Evolutionary conservation across 2,113 vertebrate species (phyloP).

Genomic region (Petroica traversi): DNA sequence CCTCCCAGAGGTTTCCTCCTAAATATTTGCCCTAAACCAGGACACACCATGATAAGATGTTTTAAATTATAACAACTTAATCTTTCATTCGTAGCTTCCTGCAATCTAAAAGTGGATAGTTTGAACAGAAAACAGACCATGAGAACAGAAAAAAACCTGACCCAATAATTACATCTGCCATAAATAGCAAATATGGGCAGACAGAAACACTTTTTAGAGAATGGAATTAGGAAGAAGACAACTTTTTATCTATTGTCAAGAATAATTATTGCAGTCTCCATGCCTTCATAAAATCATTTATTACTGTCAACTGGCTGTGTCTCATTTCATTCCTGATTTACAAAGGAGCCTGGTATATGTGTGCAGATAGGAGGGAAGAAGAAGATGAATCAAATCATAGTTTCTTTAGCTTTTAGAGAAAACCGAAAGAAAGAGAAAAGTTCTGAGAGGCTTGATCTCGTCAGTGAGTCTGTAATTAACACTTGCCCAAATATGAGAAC

Average conservation of each 20-base stretch:
- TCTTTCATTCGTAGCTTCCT: neutral
- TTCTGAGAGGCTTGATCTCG: neutral
- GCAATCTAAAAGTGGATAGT: neutral
- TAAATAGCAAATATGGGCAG: neutral
- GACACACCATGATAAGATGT: neutral
- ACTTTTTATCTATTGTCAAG: neutral
- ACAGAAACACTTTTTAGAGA: neutral
- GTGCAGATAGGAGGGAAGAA: neutral
- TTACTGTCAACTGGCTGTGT: neutral
- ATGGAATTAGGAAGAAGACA: neutral
- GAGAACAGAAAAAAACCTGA: neutral
- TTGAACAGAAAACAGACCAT: neutral
- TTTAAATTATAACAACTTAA: neutral
- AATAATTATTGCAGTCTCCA: neutral
- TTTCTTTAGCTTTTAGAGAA: neutral
- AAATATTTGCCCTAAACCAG: too few relatives aligned
- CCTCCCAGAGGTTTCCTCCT: too few relatives aligned
- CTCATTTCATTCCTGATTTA: neutral
- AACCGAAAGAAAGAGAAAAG: neutral
- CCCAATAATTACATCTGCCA: neutral
- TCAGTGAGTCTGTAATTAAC: neutral
- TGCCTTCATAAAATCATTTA: neutral
- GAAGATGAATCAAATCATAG: neutral
- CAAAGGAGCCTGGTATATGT: neutral
- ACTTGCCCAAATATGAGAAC: neutral